Conservation (phyloP, 2,888 invertebrate genomes). For the Melanostoma mellinum region DNA sequence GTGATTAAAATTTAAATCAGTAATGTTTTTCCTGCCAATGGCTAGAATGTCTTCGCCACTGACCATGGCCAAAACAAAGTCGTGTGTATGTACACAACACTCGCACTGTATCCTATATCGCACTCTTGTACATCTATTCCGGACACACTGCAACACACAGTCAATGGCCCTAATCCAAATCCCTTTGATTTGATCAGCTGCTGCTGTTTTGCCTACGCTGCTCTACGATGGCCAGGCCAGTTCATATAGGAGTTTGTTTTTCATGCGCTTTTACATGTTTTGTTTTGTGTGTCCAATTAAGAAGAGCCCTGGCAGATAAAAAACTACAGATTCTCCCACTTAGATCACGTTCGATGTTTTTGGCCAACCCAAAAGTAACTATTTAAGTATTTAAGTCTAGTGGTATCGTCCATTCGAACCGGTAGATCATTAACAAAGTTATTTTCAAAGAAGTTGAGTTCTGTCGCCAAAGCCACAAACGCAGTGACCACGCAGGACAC, state of each 20-base stretch:
- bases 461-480: conserved; percentile 50
- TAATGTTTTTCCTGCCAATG: conserved; percentile 44
- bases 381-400: conserved; percentile 22
- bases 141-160: neutral
- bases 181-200: conserved; percentile 66
- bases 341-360: conserved; percentile 69
- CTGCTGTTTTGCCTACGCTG: conserved; percentile 46
- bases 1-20: conserved; percentile 69
- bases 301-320: conserved; percentile 51
- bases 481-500: conserved; percentile 27
- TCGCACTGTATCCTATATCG: neutral
- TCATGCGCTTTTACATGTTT: conserved; percentile 38
- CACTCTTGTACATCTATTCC: neutral
- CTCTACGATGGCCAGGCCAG: neutral
- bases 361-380: conserved; percentile 34
- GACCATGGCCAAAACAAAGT: conserved; percentile 58
- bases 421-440: conserved; percentile 65
- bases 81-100: conserved; percentile 42
- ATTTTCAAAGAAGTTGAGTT: conserved; percentile 51
- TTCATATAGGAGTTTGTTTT: conserved; percentile 20
- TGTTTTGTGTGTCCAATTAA: conserved; percentile 66
- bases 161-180: conserved; percentile 40
- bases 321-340: conserved; percentile 69
- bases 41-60: conserved; percentile 32
- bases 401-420: conserved; percentile 40